Percentiles rank a stretch among this genome's conserved stretches.
phyloP scores from a whole-genome alignment of 2,113 vertebrate genomes.

The Cyanistes caeruleus region DNA sequence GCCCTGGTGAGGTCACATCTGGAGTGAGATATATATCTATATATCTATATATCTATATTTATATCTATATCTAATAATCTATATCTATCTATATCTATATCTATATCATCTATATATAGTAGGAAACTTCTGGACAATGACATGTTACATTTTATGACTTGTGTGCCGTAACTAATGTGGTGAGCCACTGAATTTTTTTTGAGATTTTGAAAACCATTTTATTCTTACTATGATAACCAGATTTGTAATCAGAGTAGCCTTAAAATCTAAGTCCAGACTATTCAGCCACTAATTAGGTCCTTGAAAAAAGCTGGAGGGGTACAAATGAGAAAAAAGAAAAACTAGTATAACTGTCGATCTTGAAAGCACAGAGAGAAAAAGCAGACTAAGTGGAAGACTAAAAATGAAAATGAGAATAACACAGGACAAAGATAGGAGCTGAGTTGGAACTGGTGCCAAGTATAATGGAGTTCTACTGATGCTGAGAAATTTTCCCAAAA shows the following conservation, averaged over 20 bases:
- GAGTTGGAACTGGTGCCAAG: neutral
- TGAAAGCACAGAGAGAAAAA: neutral
- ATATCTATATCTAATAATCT: too few species aligned
- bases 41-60: too few species aligned
- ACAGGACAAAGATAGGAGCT: neutral
- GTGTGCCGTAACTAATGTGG: neutral
- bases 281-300: neutral
- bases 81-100: too few species aligned
- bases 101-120: too few species aligned
- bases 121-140: neutral
- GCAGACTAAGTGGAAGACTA: neutral
- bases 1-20: too few species aligned
- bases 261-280: neutral
- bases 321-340: neutral
- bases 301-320: neutral
- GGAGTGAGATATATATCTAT: too few species aligned
- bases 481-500: neutral
- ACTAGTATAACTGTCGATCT: neutral
- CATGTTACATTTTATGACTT: neutral
- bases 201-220: neutral
- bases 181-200: neutral
- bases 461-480: neutral
- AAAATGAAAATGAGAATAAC: slow-evolving; percentile 21
- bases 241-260: neutral
- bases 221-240: neutral